A percentile compares a stretch with the other conserved stretches of the same genome.
phyloP scores from a whole-genome alignment of 2,797 vertebrate species.

The Coilia nasus region DNA sequence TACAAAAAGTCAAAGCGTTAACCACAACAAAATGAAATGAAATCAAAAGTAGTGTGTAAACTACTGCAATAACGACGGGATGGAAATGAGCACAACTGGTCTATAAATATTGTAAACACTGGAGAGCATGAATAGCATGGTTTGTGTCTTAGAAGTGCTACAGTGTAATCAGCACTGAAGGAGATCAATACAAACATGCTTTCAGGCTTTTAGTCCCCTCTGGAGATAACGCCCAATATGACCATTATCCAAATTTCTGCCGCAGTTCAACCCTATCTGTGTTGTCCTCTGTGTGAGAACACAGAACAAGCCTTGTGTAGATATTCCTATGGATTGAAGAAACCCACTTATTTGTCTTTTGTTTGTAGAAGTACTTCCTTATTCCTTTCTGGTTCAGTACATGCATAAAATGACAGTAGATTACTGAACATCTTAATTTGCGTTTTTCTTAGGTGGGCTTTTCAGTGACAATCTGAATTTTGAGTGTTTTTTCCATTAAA shows the following conservation, averaged over 20 bases:
- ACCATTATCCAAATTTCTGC: not conserved
- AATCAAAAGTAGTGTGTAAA: no score
- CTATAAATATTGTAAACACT: not conserved
- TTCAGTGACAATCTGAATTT: no score
- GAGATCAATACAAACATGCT: not conserved
- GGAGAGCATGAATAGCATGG: not conserved
- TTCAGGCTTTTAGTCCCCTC: not conserved
- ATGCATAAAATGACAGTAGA: no score
- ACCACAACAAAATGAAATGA: no score
- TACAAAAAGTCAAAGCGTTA: no score
- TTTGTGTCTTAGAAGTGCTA: not conserved
- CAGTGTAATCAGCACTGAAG: not conserved
- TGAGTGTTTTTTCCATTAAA: not conserved
- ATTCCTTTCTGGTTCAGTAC: not conserved
- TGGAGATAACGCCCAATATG: not conserved
- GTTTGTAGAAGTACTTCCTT: not conserved
- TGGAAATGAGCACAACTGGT: not conserved
- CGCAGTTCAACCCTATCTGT: not conserved
- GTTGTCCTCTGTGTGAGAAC: not conserved
- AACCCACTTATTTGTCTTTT: not conserved
- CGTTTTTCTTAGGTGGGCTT: no score
- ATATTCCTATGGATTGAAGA: not conserved
- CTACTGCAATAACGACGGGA: constrained; percentile 23
- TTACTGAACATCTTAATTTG: no score
- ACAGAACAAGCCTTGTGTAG: not conserved